Evolutionary conservation across 2,888 invertebrate genomes (phyloP).

Genomic region (Tetropium fuscum): DNA sequence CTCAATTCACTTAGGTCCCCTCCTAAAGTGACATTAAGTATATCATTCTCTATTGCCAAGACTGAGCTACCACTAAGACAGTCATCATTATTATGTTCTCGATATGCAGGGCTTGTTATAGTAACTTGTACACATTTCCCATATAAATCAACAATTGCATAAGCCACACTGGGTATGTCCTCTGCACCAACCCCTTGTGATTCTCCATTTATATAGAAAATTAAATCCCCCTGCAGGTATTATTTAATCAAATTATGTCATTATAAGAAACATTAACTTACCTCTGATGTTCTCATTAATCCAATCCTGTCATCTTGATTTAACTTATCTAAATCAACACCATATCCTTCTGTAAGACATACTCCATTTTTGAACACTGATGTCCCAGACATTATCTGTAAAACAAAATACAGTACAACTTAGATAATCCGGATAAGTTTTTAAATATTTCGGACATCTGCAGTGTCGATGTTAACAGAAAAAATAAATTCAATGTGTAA

Average conservation of each 20-base stretch:
- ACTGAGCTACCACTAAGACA: slow-evolving; percentile 66
- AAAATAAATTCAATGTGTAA: no score
- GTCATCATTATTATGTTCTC: slow-evolving; percentile 66
- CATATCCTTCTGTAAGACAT: slow-evolving; percentile 85
- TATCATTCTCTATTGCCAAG: slow-evolving; percentile 64
- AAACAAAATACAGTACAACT: slow-evolving; percentile 36
- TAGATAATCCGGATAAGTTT: no score
- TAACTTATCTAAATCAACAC: slow-evolving; percentile 85
- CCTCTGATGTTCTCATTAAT: slow-evolving; percentile 69
- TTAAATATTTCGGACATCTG: no score
- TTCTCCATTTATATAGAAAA: slow-evolving; percentile 90
- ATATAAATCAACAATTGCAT: slow-evolving; percentile 84
- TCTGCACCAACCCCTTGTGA: slow-evolving; percentile 89
- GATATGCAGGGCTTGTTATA: slow-evolving; percentile 65
- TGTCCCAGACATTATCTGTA: slow-evolving; percentile 86
- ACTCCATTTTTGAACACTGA: slow-evolving; percentile 88
- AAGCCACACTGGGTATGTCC: slow-evolving; percentile 78
- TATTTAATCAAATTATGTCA: background rate
- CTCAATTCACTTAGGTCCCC: slow-evolving; percentile 65
- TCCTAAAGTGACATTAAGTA: slow-evolving; percentile 63
- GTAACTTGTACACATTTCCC: slow-evolving; percentile 87
- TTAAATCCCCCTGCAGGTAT: slow-evolving; percentile 77
- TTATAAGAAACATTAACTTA: slow-evolving; percentile 54
- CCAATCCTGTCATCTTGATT: slow-evolving; percentile 78
- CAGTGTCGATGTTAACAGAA: no score